Evolutionary conservation across 2,797 vertebrate species (phyloP).

Genomic region (Pampus argenteus): DNA sequence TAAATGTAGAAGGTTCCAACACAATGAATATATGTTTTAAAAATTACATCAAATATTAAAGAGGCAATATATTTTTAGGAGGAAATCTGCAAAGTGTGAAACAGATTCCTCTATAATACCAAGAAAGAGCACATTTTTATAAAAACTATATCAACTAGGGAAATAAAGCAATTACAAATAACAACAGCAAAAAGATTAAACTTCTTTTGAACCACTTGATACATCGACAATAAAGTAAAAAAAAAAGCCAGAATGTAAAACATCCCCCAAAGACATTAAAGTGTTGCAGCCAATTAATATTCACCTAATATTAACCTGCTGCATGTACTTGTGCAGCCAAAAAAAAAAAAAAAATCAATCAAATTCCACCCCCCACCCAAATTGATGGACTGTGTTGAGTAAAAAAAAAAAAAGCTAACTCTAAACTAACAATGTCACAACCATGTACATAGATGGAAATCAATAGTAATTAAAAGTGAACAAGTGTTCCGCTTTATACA

Average conservation of each 20-base stretch:
- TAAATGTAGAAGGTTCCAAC: constrained; percentile 8
- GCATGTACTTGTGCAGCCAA: constrained; percentile 57
- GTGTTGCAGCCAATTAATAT: constrained; percentile 74
- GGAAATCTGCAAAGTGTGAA: background rate
- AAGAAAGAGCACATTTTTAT: constrained; percentile 35
- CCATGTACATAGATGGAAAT: constrained; percentile 89
- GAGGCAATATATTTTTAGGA: background rate
- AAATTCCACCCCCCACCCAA: constrained; percentile 56
- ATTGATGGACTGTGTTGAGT: constrained; percentile 70
- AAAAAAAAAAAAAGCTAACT: constrained; percentile 72
- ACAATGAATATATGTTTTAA: background rate
- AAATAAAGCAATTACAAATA: constrained; percentile 71
- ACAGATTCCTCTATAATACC: constrained; percentile 3
- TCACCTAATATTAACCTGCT: constrained; percentile 66
- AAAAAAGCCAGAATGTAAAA: constrained; percentile 54
- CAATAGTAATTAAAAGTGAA: constrained; percentile 95
- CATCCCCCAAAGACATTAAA: constrained; percentile 71
- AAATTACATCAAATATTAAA: background rate
- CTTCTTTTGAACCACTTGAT: constrained; percentile 66
- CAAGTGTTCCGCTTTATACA: constrained; percentile 89
- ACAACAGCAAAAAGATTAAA: constrained; percentile 59
- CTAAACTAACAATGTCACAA: constrained; percentile 75
- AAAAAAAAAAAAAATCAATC: no score
- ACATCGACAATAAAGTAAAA: constrained; percentile 62
- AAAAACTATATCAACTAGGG: constrained; percentile 48